Evolutionary conservation across 1,140 invertebrate species (phyloP).

Genomic region (Aphelenchoides fujianensis): DNA sequence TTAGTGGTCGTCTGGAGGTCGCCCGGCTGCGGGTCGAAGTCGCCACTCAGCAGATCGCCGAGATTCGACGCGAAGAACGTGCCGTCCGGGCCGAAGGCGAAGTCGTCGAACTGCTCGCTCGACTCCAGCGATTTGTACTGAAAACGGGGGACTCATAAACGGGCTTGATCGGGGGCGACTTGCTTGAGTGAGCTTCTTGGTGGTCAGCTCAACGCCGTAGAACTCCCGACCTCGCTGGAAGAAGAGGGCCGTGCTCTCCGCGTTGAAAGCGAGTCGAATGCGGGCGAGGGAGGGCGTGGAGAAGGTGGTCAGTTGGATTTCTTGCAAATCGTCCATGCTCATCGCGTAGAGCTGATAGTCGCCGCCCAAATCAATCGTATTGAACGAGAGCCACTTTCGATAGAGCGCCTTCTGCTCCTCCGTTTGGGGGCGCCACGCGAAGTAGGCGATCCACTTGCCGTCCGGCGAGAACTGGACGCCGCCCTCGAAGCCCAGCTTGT

Average conservation of each 20-base stretch:
- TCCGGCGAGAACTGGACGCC: neutral
- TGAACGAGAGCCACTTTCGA: neutral
- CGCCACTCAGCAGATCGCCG: too few species aligned
- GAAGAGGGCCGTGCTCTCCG: neutral
- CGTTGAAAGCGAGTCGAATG: neutral
- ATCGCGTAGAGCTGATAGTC: neutral
- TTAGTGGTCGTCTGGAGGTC: too few species aligned
- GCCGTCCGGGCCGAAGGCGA: neutral
- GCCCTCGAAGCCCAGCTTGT: neutral
- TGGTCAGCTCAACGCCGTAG: neutral
- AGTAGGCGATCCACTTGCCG: neutral
- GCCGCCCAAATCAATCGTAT: neutral
- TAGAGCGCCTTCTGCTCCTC: neutral
- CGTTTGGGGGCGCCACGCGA: neutral
- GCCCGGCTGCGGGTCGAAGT: too few species aligned
- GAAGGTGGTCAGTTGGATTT: too few species aligned
- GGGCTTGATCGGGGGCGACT: neutral
- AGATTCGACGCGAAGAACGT: neutral
- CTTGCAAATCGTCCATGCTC: too few species aligned
- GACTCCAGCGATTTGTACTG: neutral
- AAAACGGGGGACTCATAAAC: neutral
- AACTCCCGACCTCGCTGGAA: neutral
- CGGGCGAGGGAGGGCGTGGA: neutral
- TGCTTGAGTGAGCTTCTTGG: neutral
- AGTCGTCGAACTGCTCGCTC: neutral